Conservation (phyloP, 2,113 vertebrate species). For the Plestiodon gilberti region DNA sequence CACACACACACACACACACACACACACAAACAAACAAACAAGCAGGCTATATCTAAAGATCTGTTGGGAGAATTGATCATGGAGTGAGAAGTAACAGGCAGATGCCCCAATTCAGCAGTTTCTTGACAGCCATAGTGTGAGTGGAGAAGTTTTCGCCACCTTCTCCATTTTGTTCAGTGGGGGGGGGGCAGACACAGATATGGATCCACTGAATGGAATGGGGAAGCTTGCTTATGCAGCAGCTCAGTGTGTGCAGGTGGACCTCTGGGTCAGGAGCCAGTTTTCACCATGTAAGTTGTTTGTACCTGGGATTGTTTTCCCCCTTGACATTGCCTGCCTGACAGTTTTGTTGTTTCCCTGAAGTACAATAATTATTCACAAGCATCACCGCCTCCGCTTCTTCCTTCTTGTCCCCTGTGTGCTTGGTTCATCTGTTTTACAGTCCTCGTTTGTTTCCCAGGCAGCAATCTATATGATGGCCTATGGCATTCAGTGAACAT, state of each 20-base stretch:
- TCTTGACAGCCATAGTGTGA: neutral
- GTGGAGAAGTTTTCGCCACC: neutral
- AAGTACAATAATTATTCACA: slow-evolving; percentile 12
- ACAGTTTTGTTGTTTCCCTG: neutral
- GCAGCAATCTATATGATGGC: slow-evolving; percentile 87
- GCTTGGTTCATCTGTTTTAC: neutral
- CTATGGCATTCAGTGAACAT: slow-evolving; percentile 92
- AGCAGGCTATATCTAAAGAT: no score
- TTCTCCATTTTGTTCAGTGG: neutral
- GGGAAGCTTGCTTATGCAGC: neutral
- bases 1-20: no score
- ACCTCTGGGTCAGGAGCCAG: neutral
- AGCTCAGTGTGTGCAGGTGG: neutral
- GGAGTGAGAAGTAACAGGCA: neutral
- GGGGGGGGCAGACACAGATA: neutral
- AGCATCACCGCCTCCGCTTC: neutral
- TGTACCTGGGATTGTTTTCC: neutral
- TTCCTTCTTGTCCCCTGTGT: neutral
- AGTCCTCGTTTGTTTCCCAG: slow-evolving; percentile 68
- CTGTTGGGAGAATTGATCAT: neutral
- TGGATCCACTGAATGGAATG: neutral
- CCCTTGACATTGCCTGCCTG: neutral
- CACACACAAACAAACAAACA: no score
- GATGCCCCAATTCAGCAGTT: neutral
- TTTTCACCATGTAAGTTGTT: neutral